These are phyloP conservation scores for Deilephila elpenor DNA, from an alignment of 2,888 invertebrate species.

Conservation along the genomic window DNA sequence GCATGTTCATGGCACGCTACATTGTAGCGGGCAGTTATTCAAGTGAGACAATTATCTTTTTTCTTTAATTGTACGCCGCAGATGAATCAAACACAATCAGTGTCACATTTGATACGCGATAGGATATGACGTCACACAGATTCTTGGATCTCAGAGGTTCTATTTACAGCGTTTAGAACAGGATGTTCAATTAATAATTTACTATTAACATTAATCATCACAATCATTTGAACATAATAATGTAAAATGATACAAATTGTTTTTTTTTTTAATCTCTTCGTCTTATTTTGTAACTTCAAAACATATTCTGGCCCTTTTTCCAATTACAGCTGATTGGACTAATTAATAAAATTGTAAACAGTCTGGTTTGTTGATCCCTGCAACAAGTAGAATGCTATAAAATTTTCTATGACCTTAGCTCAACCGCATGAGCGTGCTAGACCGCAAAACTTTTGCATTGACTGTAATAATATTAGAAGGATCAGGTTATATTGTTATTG, in stretches of 20 bases:
- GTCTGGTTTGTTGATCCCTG: too few species aligned
- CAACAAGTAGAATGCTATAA: too few species aligned
- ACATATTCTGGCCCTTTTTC: too few species aligned
- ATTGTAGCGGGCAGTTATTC: too few species aligned
- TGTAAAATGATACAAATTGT: not conserved
- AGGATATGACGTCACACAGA: constrained; percentile 9
- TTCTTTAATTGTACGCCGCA: not conserved
- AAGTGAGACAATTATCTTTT: not conserved
- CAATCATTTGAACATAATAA: not conserved
- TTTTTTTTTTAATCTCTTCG: not conserved
- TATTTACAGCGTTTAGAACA: not conserved
- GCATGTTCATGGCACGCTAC: too few species aligned
- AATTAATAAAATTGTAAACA: too few species aligned
- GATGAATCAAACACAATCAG: not conserved
- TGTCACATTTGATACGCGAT: not conserved
- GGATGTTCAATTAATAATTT: not conserved
- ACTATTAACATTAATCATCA: not conserved
- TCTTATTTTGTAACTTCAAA: not conserved
- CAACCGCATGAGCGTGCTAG: not conserved
- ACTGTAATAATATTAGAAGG: not conserved
- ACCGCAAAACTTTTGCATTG: not conserved
- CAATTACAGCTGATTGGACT: too few species aligned
- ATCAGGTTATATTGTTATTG: too few species aligned
- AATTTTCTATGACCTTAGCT: not conserved
- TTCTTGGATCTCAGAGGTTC: not conserved